Evolutionary conservation across 2,797 vertebrate genomes (phyloP).

Genomic region (Lepilemur ruficaudatus): DNA sequence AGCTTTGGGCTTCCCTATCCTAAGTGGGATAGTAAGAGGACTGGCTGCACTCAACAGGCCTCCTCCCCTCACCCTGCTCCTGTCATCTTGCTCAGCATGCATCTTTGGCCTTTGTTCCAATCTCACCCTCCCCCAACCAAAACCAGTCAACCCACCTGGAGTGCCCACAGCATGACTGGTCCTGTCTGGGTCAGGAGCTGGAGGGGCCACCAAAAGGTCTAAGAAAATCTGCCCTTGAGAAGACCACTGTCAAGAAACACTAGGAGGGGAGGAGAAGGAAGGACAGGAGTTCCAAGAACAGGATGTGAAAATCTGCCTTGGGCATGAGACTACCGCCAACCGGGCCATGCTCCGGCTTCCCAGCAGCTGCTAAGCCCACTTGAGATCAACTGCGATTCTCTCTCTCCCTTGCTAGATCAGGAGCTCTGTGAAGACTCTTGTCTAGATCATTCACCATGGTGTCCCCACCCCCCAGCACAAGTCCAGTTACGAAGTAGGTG

Average conservation of each 20-base stretch:
- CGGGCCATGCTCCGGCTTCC: background rate
- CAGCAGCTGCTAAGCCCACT: background rate
- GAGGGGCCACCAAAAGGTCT: background rate
- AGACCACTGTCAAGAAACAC: background rate
- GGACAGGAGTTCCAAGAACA: background rate
- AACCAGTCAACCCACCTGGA: background rate
- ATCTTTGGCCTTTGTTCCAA: background rate
- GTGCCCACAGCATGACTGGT: background rate
- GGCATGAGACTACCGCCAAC: background rate
- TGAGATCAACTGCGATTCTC: background rate
- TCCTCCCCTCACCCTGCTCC: background rate
- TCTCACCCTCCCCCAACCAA: background rate
- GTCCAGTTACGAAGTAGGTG: background rate
- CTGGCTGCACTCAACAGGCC: background rate
- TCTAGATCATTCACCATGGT: background rate
- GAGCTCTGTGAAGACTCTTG: background rate
- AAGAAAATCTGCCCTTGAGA: background rate
- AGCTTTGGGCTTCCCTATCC: background rate
- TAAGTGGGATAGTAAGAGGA: background rate
- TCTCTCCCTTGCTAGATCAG: background rate
- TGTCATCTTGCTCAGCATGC: background rate
- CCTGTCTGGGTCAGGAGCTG: background rate
- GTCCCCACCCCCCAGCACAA: background rate
- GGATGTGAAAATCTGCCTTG: background rate
- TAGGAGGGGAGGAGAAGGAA: background rate